Base-by-base conservation (phyloP, 2,113 vertebrate genomes). In the Urocynchramus pylzowi region DNA sequence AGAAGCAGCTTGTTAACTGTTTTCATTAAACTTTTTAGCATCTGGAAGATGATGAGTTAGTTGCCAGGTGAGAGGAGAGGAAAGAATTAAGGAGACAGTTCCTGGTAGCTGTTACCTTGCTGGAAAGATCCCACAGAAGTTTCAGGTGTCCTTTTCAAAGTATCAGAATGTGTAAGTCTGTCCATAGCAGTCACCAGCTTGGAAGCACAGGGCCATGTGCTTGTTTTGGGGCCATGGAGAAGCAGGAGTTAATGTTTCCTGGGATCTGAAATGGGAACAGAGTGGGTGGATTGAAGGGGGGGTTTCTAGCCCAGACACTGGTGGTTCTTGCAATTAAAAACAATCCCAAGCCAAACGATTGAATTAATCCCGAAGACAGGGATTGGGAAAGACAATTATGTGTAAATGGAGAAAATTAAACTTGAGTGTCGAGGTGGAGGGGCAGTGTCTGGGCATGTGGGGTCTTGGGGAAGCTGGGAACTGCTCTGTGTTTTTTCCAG, bases 401-500 rank as follows among this genome's bases (percentile, higher is more conserved):
- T 57, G 73, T 27, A 65, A 88, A 67, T 5, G 19, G 67, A 68
- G 71, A 70, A 57, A 47, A 41, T 20, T 1, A 39, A 67, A 31
- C 35, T 68, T n/a, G 73, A 59, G 33, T 23, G 14, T 1, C 0
- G 24, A 61, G 22, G 53, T 56, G 79, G 70, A 78, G 28, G 35
- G 50, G 35, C 35, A 44, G 53, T 60, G 33, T 50, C 33, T 33
- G 92, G 68, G 56, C 22, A 11, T 13, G 28, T 6, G 68, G 57
- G 81, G 74, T 37, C 7, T 47, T 2, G 45, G 37, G 20, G 18
- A 78, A 59, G 47, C 31, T 44, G 52, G 7, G 13, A 39, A 6
- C 5, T 20, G 54, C 5, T n/a, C 41, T 64, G 0, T 65, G 2
- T 2, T 13, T 7, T 19, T 56, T 35, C 11, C 4, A 13, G 26